Evolutionary conservation across 2,888 invertebrate genomes (phyloP).

Genomic region (Gymnocheta viridis): DNA sequence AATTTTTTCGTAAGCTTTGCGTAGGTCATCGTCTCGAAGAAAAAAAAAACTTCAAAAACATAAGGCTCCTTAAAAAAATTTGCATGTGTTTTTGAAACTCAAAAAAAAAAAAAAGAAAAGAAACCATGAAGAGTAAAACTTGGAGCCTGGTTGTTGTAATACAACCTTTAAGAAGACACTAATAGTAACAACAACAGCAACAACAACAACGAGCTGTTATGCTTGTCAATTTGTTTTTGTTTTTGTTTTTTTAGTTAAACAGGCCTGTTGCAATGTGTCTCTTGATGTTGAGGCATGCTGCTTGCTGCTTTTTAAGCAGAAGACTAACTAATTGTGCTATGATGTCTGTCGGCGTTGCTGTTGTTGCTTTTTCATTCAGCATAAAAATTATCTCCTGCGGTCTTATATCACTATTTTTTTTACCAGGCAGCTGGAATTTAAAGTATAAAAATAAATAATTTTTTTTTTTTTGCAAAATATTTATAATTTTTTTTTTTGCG

Average conservation of each 20-base stretch:
- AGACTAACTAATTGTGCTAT: constrained; percentile 53
- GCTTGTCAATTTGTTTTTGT: constrained; percentile 33
- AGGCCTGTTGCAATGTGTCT: constrained; percentile 63
- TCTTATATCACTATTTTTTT: constrained; percentile 70
- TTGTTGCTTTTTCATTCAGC: constrained; percentile 52
- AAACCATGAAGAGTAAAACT: constrained; percentile 50
- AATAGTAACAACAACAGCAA: constrained; percentile 45
- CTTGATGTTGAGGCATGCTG: constrained; percentile 58
- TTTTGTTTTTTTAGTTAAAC: constrained; percentile 20
- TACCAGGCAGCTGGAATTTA: constrained; percentile 63
- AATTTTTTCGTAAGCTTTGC: constrained; percentile 69
- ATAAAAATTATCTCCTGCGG: constrained; percentile 77
- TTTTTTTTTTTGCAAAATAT: constrained; percentile 30
- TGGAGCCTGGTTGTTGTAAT: constrained; percentile 66
- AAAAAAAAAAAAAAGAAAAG: constrained; percentile 43
- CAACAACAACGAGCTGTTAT: constrained; percentile 20
- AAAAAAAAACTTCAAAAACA: constrained; percentile 44
- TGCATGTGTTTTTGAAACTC: constrained; percentile 72
- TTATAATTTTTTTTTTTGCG: constrained; percentile 8
- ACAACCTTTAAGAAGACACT: constrained; percentile 54
- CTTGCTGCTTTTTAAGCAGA: constrained; percentile 59
- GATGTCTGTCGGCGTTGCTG: constrained; percentile 35
- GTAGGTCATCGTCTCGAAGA: constrained; percentile 77
- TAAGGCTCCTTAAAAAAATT: constrained; percentile 70
- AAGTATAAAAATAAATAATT: constrained; percentile 54